phyloP scores from a whole-genome alignment of 2,888 invertebrate genomes.

The Norana najaformis region DNA sequence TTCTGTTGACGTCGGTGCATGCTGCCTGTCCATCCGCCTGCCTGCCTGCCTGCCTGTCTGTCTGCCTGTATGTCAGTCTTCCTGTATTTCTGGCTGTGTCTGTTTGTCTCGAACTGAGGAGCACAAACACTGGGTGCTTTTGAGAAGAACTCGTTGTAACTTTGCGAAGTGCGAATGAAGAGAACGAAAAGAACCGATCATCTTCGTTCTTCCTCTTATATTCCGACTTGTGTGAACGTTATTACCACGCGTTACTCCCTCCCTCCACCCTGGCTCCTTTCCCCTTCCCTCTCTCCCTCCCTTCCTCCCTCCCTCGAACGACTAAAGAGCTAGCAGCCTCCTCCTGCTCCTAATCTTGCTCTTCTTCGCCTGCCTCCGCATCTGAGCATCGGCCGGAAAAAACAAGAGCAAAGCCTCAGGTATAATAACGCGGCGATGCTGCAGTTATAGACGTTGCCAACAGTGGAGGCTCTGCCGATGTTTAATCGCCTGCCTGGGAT shows the following conservation, averaged over 20 bases:
- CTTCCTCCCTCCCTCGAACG: too few relatives aligned
- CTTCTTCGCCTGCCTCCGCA: not conserved
- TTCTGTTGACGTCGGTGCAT: too few relatives aligned
- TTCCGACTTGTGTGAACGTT: constrained; percentile 5
- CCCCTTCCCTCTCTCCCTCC: not conserved
- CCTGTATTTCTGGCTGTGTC: not conserved
- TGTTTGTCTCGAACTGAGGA: not conserved
- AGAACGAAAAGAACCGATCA: not conserved
- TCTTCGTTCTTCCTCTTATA: constrained; percentile 1
- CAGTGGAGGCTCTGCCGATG: not conserved
- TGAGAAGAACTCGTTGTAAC: not conserved
- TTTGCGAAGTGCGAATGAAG: not conserved
- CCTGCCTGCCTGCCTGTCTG: not conserved
- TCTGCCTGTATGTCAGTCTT: not conserved
- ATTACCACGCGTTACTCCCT: not conserved
- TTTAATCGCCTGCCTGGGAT: not conserved
- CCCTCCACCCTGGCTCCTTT: not conserved
- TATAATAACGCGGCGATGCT: not conserved
- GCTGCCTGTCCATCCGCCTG: too few relatives aligned
- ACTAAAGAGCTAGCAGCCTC: too few relatives aligned
- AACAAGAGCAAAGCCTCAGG: not conserved
- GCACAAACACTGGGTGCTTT: not conserved
- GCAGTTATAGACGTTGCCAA: not conserved
- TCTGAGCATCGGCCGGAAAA: not conserved
- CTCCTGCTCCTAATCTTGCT: not conserved